Evolutionary conservation across 2,888 invertebrate genomes (phyloP).

Genomic region (Nudaria mundana): DNA sequence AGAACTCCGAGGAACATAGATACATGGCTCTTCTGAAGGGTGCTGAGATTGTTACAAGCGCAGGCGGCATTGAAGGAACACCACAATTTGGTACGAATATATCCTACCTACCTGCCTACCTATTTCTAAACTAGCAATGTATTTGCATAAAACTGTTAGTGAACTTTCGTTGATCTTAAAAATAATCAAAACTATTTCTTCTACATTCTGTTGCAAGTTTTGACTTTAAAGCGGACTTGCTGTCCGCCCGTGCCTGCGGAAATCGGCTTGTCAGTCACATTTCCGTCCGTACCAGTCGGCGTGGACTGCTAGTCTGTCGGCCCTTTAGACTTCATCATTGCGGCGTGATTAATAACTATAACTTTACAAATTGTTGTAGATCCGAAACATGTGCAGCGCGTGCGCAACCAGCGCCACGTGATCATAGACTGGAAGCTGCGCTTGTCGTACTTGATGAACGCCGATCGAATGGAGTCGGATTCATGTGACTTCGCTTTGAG

Average conservation of each 20-base stretch:
- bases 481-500: slow-evolving; percentile 89
- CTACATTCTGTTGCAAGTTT: no score
- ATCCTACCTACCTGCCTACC: no score
- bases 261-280: no score
- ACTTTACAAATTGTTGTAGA: neutral
- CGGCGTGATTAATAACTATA: neutral
- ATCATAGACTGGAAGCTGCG: slow-evolving; percentile 92
- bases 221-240: no score
- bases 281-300: no score
- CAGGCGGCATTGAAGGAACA: slow-evolving; percentile 65
- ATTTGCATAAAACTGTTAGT: no score
- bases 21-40: slow-evolving; percentile 80
- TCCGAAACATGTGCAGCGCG: slow-evolving; percentile 48
- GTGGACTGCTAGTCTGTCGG: no score
- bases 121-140: no score
- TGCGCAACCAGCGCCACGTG: slow-evolving; percentile 85
- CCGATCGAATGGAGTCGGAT: slow-evolving; percentile 83
- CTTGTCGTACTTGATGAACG: slow-evolving; percentile 86
- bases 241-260: no score
- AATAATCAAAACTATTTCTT: no score
- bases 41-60: slow-evolving; percentile 69
- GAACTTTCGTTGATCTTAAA: no score
- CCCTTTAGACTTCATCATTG: no score
- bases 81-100: slow-evolving; percentile 33
- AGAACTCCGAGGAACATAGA: slow-evolving; percentile 83